Percentiles rank a stretch among this genome's conserved stretches.
phyloP scores from a whole-genome alignment of 37 sponge, comb jelly and placozoan species.

The Agelas oroides region DNA sequence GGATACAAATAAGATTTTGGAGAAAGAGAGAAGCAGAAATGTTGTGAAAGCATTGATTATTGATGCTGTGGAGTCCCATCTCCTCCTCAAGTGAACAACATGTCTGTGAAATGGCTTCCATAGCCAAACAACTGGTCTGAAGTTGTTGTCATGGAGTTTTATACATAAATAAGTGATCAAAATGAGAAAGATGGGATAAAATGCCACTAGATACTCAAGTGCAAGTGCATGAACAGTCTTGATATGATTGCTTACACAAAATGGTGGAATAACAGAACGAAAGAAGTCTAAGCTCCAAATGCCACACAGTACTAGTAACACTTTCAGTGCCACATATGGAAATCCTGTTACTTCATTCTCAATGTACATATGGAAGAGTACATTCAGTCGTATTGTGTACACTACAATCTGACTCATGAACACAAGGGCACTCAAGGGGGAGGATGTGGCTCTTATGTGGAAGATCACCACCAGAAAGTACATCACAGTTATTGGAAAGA shows the following conservation, averaged over 20 bases:
- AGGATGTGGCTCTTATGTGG: constrained; percentile 12
- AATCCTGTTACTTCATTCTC: too few relatives aligned
- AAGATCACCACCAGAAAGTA: constrained; percentile 1
- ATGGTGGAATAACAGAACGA: constrained; percentile 29
- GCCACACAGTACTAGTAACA: constrained; percentile 10
- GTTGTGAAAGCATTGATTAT: constrained; percentile 19
- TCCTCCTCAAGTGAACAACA: constrained; percentile 19
- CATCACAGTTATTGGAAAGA: background rate
- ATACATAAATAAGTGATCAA: background rate
- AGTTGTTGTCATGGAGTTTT: constrained; percentile 18
- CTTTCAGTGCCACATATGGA: background rate
- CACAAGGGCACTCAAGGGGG: constrained; percentile 2
- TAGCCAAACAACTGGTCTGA: constrained; percentile 4
- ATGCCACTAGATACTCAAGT: constrained; percentile 35
- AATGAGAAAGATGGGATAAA: constrained; percentile 42
- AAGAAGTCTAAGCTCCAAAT: constrained; percentile 67
- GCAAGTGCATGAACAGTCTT: constrained; percentile 26
- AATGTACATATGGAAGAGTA: too few relatives aligned
- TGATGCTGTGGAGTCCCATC: constrained; percentile 11
- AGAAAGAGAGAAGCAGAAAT: constrained; percentile 20
- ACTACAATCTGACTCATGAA: constrained; percentile 18
- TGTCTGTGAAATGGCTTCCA: constrained; percentile 26
- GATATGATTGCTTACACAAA: constrained; percentile 34
- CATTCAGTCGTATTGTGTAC: too few relatives aligned
- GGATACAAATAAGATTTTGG: constrained; percentile 14